A percentile compares a stretch with the other conserved stretches of the same genome.
phyloP scores from a whole-genome alignment of 2,888 invertebrate genomes.

The Ophion slaviceki region DNA sequence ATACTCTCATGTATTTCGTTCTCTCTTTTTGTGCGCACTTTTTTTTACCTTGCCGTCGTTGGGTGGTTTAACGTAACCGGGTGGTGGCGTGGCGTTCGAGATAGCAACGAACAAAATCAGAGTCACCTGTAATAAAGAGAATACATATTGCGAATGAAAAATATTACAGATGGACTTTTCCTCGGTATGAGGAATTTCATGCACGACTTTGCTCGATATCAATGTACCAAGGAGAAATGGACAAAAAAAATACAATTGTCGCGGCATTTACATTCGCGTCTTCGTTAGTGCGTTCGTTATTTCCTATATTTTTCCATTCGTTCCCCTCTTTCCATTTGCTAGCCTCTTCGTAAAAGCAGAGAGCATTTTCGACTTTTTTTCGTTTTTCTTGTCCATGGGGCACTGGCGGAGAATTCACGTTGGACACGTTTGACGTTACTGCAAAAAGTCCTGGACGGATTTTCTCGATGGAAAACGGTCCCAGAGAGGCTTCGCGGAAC shows the following conservation, averaged over 20 bases:
- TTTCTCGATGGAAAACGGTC: neutral
- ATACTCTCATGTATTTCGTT: neutral
- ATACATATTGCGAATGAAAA: neutral
- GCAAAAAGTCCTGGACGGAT: neutral
- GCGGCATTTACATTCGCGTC: too few relatives aligned
- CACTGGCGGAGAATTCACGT: neutral
- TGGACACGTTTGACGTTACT: neutral
- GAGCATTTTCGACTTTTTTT: neutral
- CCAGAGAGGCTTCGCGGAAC: neutral
- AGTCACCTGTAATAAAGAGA: conserved; percentile 79
- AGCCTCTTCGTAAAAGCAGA: neutral
- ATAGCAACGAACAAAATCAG: conserved; percentile 79
- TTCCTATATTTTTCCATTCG: neutral
- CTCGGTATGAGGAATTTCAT: conserved; percentile 14
- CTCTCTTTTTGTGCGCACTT: neutral
- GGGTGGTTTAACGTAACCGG: conserved; percentile 81
- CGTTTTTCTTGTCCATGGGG: neutral
- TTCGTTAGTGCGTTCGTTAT: neutral
- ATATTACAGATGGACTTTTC: neutral
- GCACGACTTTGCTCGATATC: neutral
- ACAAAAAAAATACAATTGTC: neutral
- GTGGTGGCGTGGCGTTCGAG: conserved; percentile 80
- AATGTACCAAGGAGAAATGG: neutral
- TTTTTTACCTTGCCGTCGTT: conserved; percentile 81
- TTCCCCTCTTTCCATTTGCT: neutral